These are phyloP conservation scores for Gymnoscopelus braueri DNA, from an alignment of 2,797 vertebrate species.

Conservation along the genomic window DNA sequence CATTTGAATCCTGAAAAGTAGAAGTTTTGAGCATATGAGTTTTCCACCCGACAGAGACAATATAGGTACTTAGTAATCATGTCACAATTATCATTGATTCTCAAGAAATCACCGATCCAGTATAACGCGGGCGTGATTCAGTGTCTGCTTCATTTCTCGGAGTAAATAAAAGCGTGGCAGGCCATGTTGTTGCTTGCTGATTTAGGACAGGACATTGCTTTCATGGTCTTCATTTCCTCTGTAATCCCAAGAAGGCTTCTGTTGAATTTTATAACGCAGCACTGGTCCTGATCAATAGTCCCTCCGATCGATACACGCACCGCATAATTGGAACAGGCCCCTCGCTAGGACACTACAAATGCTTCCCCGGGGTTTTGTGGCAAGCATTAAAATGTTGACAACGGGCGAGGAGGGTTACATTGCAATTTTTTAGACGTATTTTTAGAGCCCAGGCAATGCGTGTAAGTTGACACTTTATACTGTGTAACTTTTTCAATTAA, in stretches of 20 bases:
- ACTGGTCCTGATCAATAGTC: slow-evolving; percentile 57
- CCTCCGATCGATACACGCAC: slow-evolving; percentile 58
- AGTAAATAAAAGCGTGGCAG: slow-evolving; percentile 30
- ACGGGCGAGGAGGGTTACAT: slow-evolving; percentile 29
- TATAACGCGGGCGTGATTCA: not conserved
- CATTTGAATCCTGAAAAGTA: too few relatives aligned
- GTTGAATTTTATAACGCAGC: slow-evolving; percentile 50
- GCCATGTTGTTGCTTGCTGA: slow-evolving; percentile 30
- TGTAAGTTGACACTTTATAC: slow-evolving; percentile 39
- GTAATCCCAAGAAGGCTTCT: slow-evolving; percentile 46
- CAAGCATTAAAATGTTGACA: slow-evolving; percentile 53
- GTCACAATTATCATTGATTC: not conserved
- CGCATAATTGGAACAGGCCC: slow-evolving; percentile 72
- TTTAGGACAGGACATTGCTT: slow-evolving; percentile 34
- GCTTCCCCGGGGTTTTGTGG: slow-evolving; percentile 63
- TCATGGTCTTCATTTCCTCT: slow-evolving; percentile 54
- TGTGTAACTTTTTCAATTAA: slow-evolving; percentile 42
- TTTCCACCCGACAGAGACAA: too few relatives aligned
- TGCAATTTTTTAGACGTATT: slow-evolving; percentile 33
- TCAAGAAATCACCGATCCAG: not conserved
- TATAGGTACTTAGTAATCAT: too few relatives aligned
- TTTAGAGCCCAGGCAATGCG: slow-evolving; percentile 37
- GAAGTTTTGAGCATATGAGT: too few relatives aligned
- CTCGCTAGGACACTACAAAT: slow-evolving; percentile 67
- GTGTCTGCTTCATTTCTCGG: slow-evolving; percentile 16